Conservation (phyloP, 2,888 invertebrate genomes). For the Chymomyza amoena region DNA sequence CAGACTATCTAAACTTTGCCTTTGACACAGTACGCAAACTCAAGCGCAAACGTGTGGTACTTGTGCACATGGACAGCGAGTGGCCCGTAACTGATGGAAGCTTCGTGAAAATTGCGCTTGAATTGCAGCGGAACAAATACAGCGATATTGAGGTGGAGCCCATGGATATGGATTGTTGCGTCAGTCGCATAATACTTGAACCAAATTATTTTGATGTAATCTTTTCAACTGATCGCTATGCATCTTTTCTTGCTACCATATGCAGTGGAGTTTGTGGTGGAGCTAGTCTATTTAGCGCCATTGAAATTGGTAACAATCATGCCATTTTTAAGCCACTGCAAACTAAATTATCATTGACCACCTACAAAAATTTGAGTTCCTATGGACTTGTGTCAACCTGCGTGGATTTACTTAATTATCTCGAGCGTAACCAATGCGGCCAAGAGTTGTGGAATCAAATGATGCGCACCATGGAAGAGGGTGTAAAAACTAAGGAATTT, state of each 20-base stretch:
- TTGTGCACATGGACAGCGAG: conserved; percentile 63
- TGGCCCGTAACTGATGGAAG: conserved; percentile 63
- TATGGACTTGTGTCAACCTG: conserved; percentile 64
- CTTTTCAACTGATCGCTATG: conserved; percentile 66
- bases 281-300: conserved; percentile 62
- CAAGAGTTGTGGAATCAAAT: conserved; percentile 47
- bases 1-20: conserved; percentile 55
- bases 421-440: conserved; percentile 49
- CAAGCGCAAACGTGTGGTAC: conserved; percentile 52
- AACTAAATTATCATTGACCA: conserved; percentile 64
- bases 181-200: conserved; percentile 43
- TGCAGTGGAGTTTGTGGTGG: conserved; percentile 68
- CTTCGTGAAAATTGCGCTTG: conserved; percentile 44
- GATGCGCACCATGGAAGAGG: conserved; percentile 55
- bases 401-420: conserved; percentile 53
- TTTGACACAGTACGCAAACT: conserved; percentile 46
- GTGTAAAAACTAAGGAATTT: conserved; percentile 57
- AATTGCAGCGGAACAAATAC: conserved; percentile 30
- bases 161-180: conserved; percentile 51
- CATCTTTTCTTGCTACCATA: conserved; percentile 63
- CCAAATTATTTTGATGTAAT: conserved; percentile 65
- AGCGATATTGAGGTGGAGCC: conserved; percentile 50
- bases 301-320: conserved; percentile 61
- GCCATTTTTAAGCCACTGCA: conserved; percentile 74
- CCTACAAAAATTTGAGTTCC: conserved; percentile 54